Evolutionary conservation across 2,113 vertebrate species (phyloP).

Genomic region (Atrichornis clamosus): DNA sequence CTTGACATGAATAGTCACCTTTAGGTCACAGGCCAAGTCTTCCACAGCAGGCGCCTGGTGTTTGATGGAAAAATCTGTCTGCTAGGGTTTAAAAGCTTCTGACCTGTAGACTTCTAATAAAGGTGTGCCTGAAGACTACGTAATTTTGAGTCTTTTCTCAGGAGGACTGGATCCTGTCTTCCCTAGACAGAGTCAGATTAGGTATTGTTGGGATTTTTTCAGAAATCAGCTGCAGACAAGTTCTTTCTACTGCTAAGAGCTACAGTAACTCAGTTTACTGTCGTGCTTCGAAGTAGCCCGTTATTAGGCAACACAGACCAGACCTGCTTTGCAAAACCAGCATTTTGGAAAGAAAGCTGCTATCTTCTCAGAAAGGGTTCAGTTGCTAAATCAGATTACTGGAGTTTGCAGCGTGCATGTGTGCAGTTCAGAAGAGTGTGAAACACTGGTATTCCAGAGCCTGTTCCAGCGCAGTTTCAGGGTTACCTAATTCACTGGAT

Average conservation of each 20-base stretch:
- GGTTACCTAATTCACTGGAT: not conserved
- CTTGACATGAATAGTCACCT: not conserved
- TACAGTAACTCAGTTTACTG: not conserved
- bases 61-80: not conserved
- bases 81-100: not conserved
- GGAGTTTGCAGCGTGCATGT: not conserved
- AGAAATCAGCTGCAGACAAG: not conserved
- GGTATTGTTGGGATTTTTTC: not conserved
- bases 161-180: not conserved
- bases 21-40: not conserved
- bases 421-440: not conserved
- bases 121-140: not conserved
- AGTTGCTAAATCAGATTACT: not conserved
- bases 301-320: not conserved
- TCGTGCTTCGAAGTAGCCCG: not conserved
- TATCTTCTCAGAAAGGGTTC: not conserved
- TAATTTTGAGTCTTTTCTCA: not conserved
- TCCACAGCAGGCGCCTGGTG: not conserved
- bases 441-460: not conserved
- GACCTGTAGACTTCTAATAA: not conserved
- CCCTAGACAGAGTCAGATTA: not conserved
- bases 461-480: not conserved
- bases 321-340: not conserved
- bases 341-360: not conserved
- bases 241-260: not conserved